These are phyloP conservation scores for Dermochelys coriacea DNA, from an alignment of 2,797 vertebrate species.

Conservation along the genomic window DNA sequence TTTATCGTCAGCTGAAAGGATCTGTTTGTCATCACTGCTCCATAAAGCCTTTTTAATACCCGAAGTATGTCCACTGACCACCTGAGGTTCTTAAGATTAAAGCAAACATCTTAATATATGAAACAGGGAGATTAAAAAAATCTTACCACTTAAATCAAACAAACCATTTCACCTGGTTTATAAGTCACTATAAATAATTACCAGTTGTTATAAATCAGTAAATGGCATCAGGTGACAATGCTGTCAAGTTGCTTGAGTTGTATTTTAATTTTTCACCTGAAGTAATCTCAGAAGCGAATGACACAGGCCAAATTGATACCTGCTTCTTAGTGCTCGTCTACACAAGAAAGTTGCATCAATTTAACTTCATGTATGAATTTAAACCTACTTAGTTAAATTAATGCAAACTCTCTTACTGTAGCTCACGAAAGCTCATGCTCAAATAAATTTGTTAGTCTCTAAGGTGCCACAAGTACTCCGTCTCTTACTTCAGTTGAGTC, in stretches of 20 bases:
- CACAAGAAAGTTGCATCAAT: neutral
- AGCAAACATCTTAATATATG: neutral
- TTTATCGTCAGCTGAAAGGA: slow-evolving; percentile 97
- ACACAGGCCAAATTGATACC: neutral
- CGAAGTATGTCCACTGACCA: slow-evolving; percentile 94
- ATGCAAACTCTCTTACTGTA: neutral
- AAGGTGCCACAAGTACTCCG: too few relatives aligned
- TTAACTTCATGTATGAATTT: neutral
- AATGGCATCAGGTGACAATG: neutral
- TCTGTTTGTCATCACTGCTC: slow-evolving; percentile 95
- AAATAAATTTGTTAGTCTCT: too few relatives aligned
- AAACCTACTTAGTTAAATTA: neutral
- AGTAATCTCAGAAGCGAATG: neutral
- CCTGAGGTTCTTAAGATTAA: slow-evolving; percentile 87
- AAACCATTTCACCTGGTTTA: neutral
- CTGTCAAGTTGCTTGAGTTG: neutral
- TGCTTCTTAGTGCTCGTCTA: neutral
- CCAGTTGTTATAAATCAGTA: neutral
- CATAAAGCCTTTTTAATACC: slow-evolving; percentile 97
- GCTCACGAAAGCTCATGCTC: too few relatives aligned
- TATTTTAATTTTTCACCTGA: neutral
- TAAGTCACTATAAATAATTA: neutral
- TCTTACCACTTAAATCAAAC: neutral
- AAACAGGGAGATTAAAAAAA: neutral
- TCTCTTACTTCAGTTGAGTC: neutral